Evolutionary conservation across 2,797 vertebrate genomes (phyloP).

Genomic region (Leuciscus waleckii): DNA sequence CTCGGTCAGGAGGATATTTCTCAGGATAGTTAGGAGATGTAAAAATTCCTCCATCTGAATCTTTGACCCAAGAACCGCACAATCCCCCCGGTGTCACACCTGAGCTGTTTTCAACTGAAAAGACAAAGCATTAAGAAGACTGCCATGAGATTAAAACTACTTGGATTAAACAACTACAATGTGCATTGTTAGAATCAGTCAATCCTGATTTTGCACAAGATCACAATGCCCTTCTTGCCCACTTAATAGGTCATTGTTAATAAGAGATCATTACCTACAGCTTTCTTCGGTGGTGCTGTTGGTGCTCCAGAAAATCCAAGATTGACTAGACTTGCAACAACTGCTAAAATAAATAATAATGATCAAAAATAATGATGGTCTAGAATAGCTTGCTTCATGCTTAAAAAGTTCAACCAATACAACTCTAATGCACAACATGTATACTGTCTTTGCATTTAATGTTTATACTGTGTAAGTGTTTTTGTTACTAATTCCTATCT

Average conservation of each 20-base stretch:
- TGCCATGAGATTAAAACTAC: background rate
- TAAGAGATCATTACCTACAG: slow-evolving; percentile 81
- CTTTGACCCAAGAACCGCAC: slow-evolving; percentile 95
- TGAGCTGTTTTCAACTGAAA: slow-evolving; percentile 89
- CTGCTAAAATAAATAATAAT: slow-evolving; percentile 68
- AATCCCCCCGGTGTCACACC: slow-evolving; percentile 90
- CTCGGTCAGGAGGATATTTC: slow-evolving; percentile 94
- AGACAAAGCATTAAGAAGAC: slow-evolving; percentile 3
- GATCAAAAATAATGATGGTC: background rate
- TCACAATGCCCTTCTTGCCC: background rate
- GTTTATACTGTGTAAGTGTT: background rate
- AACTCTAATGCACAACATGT: background rate
- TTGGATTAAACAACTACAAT: background rate
- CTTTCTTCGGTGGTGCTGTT: slow-evolving; percentile 81
- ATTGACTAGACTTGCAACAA: slow-evolving; percentile 90
- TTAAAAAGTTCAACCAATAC: background rate
- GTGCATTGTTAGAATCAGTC: background rate
- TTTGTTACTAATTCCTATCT: too few relatives aligned
- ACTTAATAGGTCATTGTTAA: background rate
- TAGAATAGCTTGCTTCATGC: background rate
- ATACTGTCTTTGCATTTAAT: background rate
- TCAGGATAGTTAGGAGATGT: slow-evolving; percentile 97
- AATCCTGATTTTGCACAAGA: background rate
- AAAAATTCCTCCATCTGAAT: slow-evolving; percentile 91
- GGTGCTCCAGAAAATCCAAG: slow-evolving; percentile 82